Conservation (phyloP, 2,797 vertebrate genomes). For the Holocentrus rufus region DNA sequence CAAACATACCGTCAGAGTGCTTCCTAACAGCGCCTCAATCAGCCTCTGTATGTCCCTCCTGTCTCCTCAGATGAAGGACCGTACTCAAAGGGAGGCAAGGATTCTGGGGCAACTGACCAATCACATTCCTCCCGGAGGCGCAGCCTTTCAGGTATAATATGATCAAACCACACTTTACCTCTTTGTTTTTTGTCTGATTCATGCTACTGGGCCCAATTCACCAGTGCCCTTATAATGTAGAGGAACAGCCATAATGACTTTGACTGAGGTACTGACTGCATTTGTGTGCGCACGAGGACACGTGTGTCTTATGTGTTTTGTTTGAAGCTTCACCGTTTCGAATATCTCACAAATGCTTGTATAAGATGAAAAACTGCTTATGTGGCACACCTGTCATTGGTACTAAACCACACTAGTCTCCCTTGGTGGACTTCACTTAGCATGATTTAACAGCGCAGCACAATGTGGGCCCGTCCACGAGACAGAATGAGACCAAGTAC, state of each 20-base stretch:
- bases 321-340: constrained; percentile 49
- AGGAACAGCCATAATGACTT: constrained; percentile 15
- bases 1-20: constrained; percentile 17
- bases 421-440: constrained; percentile 33
- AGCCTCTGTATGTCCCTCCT: constrained; percentile 46
- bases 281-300: background rate
- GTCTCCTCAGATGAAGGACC: constrained; percentile 91
- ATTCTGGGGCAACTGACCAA: constrained; percentile 82
- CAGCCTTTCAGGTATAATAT: constrained; percentile 92
- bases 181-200: constrained; percentile 47
- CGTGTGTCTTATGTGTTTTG: constrained; percentile 32
- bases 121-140: constrained; percentile 88
- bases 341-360: constrained; percentile 62
- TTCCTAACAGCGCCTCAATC: constrained; percentile 15
- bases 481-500: constrained; percentile 69
- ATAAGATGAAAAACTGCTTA: constrained; percentile 61
- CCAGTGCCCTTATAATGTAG: constrained; percentile 14
- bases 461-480: constrained; percentile 30
- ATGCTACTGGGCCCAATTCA: constrained; percentile 25
- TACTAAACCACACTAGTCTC: constrained; percentile 41
- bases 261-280: background rate
- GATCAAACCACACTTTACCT: constrained; percentile 35
- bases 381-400: constrained; percentile 69
- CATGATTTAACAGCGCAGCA: constrained; percentile 67
- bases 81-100: constrained; percentile 93